Conservation (phyloP, 2,113 vertebrate genomes). For the Gopherus evgoodei region DNA sequence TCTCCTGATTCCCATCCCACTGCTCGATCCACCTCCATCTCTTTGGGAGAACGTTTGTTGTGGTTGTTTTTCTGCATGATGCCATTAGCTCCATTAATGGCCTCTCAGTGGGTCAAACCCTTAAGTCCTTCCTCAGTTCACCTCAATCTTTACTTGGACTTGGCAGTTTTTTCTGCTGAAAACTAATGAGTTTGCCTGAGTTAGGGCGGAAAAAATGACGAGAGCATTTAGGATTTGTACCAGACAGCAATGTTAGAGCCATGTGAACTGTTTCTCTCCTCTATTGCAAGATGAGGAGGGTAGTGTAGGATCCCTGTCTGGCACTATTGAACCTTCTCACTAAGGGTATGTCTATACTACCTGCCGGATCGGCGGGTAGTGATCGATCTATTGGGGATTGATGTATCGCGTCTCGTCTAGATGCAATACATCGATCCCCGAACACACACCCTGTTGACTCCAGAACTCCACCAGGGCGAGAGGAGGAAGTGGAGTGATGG, state of each 20-base stretch:
- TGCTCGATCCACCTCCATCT: background rate
- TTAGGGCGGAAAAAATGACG: background rate
- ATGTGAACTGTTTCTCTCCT: background rate
- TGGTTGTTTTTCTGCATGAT: fast-evolving
- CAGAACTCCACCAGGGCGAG: no score
- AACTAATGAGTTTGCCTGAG: background rate
- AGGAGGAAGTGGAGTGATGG: no score
- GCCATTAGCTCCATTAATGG: background rate
- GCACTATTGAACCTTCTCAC: fast-evolving
- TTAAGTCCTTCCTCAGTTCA: background rate
- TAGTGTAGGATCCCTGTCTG: fast-evolving
- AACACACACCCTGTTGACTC: no score
- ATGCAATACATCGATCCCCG: no score
- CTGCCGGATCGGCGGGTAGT: no score
- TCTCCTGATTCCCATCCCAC: background rate
- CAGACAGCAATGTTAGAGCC: fast-evolving
- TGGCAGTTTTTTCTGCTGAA: background rate
- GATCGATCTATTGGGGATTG: no score
- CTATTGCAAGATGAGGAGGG: background rate
- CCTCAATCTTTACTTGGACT: background rate
- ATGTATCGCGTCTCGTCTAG: no score
- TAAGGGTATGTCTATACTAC: no score
- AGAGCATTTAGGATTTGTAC: background rate
- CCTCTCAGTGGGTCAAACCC: background rate
- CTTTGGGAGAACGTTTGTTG: background rate